Evolutionary conservation across 2,888 invertebrate genomes (phyloP), one percentile per base, ranked within the genome.

Genomic region (Hyppa rectilinea): DNA sequence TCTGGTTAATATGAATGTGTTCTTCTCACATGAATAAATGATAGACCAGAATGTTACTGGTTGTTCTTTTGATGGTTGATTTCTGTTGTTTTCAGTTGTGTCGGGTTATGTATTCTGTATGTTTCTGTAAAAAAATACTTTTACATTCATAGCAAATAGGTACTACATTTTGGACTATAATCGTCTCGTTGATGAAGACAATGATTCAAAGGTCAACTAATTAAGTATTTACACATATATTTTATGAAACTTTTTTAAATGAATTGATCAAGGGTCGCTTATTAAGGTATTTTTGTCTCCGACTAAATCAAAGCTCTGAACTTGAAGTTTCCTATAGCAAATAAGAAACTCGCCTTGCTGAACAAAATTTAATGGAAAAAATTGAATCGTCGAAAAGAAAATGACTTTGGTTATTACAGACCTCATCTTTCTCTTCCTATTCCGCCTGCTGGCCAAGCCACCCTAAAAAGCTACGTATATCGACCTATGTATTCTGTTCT

Each of bases 281-380:
- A 23, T 31, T 52, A 26, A 56, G 29, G 31, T 66, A 76, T 80
- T 76, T 76, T 49, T 47, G 55, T 52, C n/a, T 5, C 3, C 60
- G 17, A 43, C 36, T 26, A 56, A 38, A 76, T 45, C 31, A n/a
- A 20, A 43, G 29, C 23, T 23, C 5, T 43, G 34, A 7, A 43
- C 47, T 31, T 36, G 20, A 36, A 26, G 20, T 9, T 23, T 12
- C 10, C 4, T 45, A 23, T 36, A 31, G 26, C 23, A 55, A 23
- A n/a, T 17, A 20, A 23, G 5, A 20, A 26, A 12, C 3, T 17
- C 23, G 17, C 17, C 1, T 34, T n/a, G 4, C 34, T 7, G 9
- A 34, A n/a, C n/a, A 34, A 34, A 34, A 9, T 34, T 23, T 23
- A 23, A n/a, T 23, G n/a, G 9, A 34, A 55, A 36, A 23, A 55